Evolutionary conservation across 2,888 invertebrate species (phyloP).

Genomic region (Sminthurinus aureus): DNA sequence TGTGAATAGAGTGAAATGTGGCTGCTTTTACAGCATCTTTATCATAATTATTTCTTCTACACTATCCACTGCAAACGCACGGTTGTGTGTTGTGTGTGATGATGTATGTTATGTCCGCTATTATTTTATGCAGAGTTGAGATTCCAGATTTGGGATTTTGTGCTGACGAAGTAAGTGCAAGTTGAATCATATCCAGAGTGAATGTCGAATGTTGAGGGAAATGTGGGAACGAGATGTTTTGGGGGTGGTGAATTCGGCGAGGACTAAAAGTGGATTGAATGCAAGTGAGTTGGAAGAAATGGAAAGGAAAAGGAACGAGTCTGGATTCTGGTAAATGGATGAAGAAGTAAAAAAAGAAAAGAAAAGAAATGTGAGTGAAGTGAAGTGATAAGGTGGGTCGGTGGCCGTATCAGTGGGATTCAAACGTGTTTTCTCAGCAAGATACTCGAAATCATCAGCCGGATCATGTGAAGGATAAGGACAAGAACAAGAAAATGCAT

Average conservation of each 20-base stretch:
- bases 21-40: not conserved
- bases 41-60: not conserved
- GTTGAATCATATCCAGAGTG: no score
- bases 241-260: constrained; percentile 36
- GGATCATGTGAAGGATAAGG: constrained; percentile 44
- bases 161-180: constrained; percentile 11
- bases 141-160: not conserved
- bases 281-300: not conserved
- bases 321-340: constrained; percentile 27
- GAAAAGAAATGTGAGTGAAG: constrained; percentile 35
- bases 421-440: constrained; percentile 60
- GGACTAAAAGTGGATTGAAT: constrained; percentile 26
- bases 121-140: not conserved
- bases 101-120: not conserved
- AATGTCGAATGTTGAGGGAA: not conserved
- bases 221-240: constrained; percentile 24
- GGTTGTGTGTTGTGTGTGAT: not conserved
- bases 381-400: constrained; percentile 54
- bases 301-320: constrained; percentile 27
- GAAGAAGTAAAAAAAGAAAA: constrained; percentile 17
- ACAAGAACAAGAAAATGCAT: constrained; percentile 47
- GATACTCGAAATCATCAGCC: constrained; percentile 57
- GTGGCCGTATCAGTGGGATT: constrained; percentile 56
- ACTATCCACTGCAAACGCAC: not conserved
- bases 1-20: no score